Base-by-base conservation (phyloP, 2,888 invertebrate species). In the Eubasilissa splendida region DNA sequence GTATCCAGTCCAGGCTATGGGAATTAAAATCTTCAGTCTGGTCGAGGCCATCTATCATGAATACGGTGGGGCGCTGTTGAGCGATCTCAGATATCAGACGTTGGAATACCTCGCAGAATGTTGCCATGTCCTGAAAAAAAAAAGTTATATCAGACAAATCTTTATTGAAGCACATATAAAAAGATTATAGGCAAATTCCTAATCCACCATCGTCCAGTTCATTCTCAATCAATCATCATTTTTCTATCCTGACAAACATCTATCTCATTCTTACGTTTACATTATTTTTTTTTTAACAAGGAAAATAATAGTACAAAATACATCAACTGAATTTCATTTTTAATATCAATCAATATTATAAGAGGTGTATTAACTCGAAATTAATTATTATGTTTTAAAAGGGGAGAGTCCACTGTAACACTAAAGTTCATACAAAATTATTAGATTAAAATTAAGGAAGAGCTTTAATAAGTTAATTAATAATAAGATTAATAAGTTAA, bases 31-130 rank as follows among this genome's bases (percentile, higher is more conserved):
- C 86, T 12, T 86, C 82, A 78, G 88, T 90, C 86, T 93, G 92
- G 86, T 95, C 95, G 65, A 96, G 89, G 0, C 95, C 96, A 86
- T 96, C 96, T 84, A 97, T 91, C 74, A 95, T 91, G 83, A 97
- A 90, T 76, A 96, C 91, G 80, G 95, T 88, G 70, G 93, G 91
- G 84, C 93, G 90, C 86, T 91, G 87, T 63, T 91, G 87, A 80
- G 92, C 90, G 86, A 91, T 88, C 71, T 91, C 91, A 11, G 89
- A 87, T 85, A 94, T 87, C 83, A 93, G 87, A 80, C 88, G 87
- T 22, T 91, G 90, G 83, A 95, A 90, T 42, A 92, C 90, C 78
- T 89, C 87, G 14, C 94, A 92, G 85, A 97, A 95, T 0, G 93
- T 93, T 83, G 92, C 92, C 86, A 95, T 92, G 84, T 94, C 95